Evolutionary conservation across 2,113 vertebrate species (phyloP).

Genomic region (Brachypteracias leptosomus): DNA sequence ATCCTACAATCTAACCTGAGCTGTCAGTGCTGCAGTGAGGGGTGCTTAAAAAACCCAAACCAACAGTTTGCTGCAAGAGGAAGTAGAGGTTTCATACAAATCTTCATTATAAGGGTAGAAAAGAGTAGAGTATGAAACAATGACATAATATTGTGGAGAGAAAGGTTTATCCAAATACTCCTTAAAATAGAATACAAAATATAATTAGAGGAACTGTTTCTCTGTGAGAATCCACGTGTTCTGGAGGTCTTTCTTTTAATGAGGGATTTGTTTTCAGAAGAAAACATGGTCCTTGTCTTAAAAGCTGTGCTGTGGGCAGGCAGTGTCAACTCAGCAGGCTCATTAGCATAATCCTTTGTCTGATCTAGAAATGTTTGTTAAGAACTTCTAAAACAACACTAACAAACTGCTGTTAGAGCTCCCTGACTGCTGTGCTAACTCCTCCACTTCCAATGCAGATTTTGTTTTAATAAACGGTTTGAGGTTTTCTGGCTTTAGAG

Average conservation of each 20-base stretch:
- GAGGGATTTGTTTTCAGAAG: background rate
- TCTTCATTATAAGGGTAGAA: background rate
- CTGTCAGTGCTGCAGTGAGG: background rate
- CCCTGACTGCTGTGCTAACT: background rate
- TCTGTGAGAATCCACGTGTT: background rate
- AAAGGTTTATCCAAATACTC: background rate
- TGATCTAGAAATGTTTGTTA: background rate
- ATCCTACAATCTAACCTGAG: conserved; percentile 3
- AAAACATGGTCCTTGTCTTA: background rate
- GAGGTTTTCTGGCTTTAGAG: background rate
- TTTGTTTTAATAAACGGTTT: background rate
- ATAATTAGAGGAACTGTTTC: background rate
- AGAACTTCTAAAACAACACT: background rate
- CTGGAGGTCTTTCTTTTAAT: background rate
- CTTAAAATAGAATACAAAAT: background rate
- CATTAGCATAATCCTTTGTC: conserved; percentile 13
- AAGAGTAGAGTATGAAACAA: background rate
- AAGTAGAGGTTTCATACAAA: background rate
- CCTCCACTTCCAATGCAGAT: background rate
- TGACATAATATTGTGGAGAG: background rate
- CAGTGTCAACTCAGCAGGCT: background rate
- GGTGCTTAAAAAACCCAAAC: background rate
- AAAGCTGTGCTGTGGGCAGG: background rate
- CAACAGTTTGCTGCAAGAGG: background rate
- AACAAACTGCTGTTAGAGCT: background rate